Base-by-base conservation (phyloP, 2,113 vertebrate genomes). In the Barbus barbus region DNA sequence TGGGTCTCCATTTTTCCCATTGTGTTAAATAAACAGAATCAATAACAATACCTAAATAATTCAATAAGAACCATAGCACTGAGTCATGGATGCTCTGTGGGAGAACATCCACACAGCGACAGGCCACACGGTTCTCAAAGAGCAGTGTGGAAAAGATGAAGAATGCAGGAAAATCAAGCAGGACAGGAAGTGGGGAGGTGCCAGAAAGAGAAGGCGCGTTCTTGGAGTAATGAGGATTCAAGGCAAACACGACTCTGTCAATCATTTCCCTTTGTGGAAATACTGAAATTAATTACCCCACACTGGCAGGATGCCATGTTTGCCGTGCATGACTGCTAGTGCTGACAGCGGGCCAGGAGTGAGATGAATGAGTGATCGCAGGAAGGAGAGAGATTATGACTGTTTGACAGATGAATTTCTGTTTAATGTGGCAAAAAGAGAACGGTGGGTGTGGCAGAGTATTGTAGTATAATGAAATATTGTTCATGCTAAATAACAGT, bases 241-340 rank as follows among this genome's bases (percentile, higher is more conserved):
- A 31, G 60, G 48, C 31, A 51, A 85, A 79, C 48, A 56, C 61
- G 46, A 84, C 65, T 84, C 65, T 87, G 84, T 86, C 80, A 82
- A 83, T 89, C 85, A 88, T 82, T 84, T 60, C 81, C 85, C 72
- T 81, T 84, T 22, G 79, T 33, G 71, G 28, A 82, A 83, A 77
- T 72, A 73, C 63, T 82, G 51, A 60, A 85, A 81, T 80, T 84
- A 72, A 85, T 86, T 82, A 80, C 48, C 26, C 36, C 31, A 53
- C 6, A 28, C 74, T 72, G 60, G 60, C 85, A 80, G 46, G 76
- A 38, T 81, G 73, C 76, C 73, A 83, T 53, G 84, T 77, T 87
- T 56, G 46, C 73, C 74, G 58, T 79, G 81, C 84, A 79, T 87
- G 84, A 28, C 83, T 90, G 69, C 69, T n/a, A 85, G 77, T 88